Evolutionary conservation across 1,140 invertebrate genomes (phyloP).

Genomic region (Chironomus tepperi): DNA sequence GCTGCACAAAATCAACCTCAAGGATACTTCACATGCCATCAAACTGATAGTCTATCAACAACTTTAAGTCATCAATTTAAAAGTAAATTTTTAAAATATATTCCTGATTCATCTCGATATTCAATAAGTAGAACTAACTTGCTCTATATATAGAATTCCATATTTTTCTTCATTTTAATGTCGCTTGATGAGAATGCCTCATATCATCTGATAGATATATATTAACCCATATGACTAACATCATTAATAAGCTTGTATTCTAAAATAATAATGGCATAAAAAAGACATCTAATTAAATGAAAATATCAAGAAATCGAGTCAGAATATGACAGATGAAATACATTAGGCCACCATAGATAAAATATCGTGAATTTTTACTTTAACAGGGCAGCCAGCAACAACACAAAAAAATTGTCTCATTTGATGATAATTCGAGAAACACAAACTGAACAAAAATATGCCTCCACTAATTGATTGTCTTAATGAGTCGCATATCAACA

Average conservation of each 20-base stretch:
- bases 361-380: not conserved
- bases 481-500: not conserved
- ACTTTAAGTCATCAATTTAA: too few relatives aligned
- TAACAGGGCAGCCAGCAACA: not conserved
- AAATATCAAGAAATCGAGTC: not conserved
- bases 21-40: too few relatives aligned
- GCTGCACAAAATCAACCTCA: too few relatives aligned
- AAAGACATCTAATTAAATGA: constrained; percentile 14
- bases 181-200: too few relatives aligned
- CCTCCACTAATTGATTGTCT: not conserved
- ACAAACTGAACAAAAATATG: not conserved
- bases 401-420: not conserved
- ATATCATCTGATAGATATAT: too few relatives aligned
- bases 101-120: too few relatives aligned
- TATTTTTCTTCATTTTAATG: too few relatives aligned
- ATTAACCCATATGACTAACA: too few relatives aligned
- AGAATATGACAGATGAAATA: constrained; percentile 8
- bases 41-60: too few relatives aligned
- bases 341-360: not conserved
- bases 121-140: too few relatives aligned
- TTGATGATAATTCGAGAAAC: not conserved
- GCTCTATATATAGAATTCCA: too few relatives aligned
- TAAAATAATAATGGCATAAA: not conserved
- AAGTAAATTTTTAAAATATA: too few relatives aligned
- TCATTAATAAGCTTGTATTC: not conserved